These are phyloP conservation scores for Mimachlamys varia DNA, from an alignment of 2,888 invertebrate species.

Conservation along the genomic window DNA sequence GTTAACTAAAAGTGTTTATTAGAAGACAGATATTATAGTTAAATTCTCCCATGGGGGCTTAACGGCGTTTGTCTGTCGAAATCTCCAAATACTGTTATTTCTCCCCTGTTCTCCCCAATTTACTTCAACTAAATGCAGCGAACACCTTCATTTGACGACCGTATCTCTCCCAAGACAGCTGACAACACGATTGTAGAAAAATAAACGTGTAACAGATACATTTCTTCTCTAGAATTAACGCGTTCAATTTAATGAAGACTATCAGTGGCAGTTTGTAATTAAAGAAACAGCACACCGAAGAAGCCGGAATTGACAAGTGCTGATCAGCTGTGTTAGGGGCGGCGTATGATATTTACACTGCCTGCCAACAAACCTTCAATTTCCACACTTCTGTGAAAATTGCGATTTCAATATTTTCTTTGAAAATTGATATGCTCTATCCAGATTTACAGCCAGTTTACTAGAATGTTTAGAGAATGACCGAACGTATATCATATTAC, in stretches of 20 bases:
- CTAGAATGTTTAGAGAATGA: slow-evolving; percentile 25
- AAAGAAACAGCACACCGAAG: slow-evolving; percentile 52
- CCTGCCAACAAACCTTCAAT: slow-evolving; percentile 44
- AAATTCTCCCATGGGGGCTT: background rate
- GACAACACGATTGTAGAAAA: slow-evolving; percentile 38
- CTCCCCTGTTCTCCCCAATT: background rate
- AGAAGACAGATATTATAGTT: background rate
- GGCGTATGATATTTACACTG: slow-evolving; percentile 22
- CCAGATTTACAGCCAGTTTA: slow-evolving; percentile 30
- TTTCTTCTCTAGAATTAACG: slow-evolving; percentile 48
- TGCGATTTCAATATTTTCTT: slow-evolving; percentile 48
- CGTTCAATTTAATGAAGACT: slow-evolving; percentile 52
- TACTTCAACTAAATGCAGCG: background rate
- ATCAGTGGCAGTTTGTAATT: slow-evolving; percentile 52
- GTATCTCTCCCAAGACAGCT: slow-evolving; percentile 19
- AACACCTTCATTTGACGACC: slow-evolving; percentile 29
- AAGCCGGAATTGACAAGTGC: slow-evolving; percentile 52
- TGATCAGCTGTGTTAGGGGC: slow-evolving; percentile 30
- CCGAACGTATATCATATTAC: slow-evolving; percentile 10
- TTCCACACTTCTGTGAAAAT: slow-evolving; percentile 48
- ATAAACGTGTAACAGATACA: slow-evolving; percentile 52
- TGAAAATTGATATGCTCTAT: slow-evolving; percentile 46
- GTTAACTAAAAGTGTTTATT: too few relatives aligned
- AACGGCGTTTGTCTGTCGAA: background rate
- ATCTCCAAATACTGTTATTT: background rate